Percentiles rank a stretch among this genome's conserved stretches.
These are phyloP conservation scores for Hesperia comma DNA, from an alignment of 2,888 invertebrate genomes.

Conservation along the genomic window DNA sequence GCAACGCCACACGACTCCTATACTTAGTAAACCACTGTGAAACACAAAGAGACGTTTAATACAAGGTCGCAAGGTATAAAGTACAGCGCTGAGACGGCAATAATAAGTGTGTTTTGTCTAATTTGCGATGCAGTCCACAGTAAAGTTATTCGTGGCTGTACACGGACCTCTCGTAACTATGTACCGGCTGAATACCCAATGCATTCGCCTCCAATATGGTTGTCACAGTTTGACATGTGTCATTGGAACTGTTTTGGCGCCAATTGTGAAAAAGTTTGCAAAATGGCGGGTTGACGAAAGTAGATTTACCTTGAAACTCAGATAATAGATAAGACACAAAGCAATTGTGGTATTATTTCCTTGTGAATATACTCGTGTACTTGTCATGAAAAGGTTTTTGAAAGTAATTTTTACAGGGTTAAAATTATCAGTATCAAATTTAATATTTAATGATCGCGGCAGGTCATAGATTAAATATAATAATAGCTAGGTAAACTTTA, in stretches of 20 bases:
- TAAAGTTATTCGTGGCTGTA: constrained; percentile 66
- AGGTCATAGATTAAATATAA: neutral
- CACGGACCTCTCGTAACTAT: constrained; percentile 67
- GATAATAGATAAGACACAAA: constrained; percentile 1
- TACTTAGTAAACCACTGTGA: constrained; percentile 16
- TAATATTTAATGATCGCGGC: neutral
- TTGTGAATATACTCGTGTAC: neutral
- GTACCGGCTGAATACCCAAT: constrained; percentile 69
- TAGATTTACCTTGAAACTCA: constrained; percentile 12
- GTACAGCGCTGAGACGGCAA: constrained; percentile 23
- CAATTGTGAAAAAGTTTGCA: constrained; percentile 34
- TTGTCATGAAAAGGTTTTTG: constrained; percentile 2
- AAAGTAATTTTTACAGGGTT: neutral
- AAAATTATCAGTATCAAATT: neutral
- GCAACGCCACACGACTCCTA: constrained; percentile 46
- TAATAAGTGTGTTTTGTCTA: constrained; percentile 49
- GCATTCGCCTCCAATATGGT: constrained; percentile 55
- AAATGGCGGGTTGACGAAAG: constrained; percentile 14
- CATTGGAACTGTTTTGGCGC: constrained; percentile 42
- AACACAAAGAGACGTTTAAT: constrained; percentile 43
- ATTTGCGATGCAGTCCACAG: constrained; percentile 70
- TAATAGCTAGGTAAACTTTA: neutral
- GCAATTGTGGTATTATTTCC: constrained; percentile 3
- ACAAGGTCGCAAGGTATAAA: constrained; percentile 38
- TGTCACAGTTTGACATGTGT: constrained; percentile 47